Base-by-base conservation (phyloP, 2,888 invertebrate genomes). In the Stenoptilia bipunctidactyla region DNA sequence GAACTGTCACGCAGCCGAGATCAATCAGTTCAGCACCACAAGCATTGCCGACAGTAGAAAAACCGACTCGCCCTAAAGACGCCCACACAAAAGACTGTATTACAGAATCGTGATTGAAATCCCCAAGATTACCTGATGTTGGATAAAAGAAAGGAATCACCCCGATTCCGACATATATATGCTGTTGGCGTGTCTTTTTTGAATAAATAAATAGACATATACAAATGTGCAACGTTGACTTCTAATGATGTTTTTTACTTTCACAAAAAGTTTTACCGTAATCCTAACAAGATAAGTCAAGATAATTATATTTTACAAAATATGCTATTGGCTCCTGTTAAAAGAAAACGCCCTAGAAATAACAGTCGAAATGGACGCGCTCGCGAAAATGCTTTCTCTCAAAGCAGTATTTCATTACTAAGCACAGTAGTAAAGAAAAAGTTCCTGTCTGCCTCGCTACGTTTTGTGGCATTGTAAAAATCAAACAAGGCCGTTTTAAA, bases 401-500 rank as follows among this genome's bases (percentile, higher is more conserved):
- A 34, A 45, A 44, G 40, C 40, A 46, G 40, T 45, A 42, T 42
- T 45, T 45, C 34, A 35, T 45, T 45, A 41, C 38, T 43, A 42
- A 40, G 38, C 35, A 41, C 37, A 45, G 33, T 15, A 46, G 27
- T 34, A 41, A 44, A 45, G 15, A 47, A 45, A 42, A 40, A 40
- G 42, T 45, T 38, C 42, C 39, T 35, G 47, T 48, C 37, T 48
- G 49, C 37, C 41, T 42, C 33, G 25, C 27, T 38, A 41, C 45
- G 15, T 49, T 49, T 46, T 40, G 39, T 41, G 46, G 40, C 25
- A 45, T 47, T 27, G 43, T 45, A 42, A 47, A 42, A 37, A 44
- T 51, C 37, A 51, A 50, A 44, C 39, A 44, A 15, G 43, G 45
- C 39, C 39, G 46, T 25, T 44, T 51, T 34, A 43, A 51, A 39